A percentile compares a stretch with the other conserved stretches of the same genome.
Conservation (phyloP, 2,888 invertebrate species). For the Pristionchus maxplancki region DNA sequence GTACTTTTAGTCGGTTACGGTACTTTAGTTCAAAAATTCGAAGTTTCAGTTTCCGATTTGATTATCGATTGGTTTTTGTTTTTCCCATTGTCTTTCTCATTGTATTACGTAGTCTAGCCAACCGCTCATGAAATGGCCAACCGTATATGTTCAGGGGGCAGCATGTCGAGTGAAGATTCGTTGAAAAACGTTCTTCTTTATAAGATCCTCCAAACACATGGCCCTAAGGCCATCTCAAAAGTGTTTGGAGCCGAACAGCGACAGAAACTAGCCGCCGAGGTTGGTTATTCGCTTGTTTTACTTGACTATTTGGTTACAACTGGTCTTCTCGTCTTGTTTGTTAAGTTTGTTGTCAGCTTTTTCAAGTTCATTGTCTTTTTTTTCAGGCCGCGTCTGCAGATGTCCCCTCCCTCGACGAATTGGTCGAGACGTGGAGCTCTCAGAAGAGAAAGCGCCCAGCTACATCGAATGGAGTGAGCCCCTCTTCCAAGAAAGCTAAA, state of each 20-base stretch:
- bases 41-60: background rate
- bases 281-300: background rate
- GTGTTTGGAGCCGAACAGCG: slow-evolving; percentile 44
- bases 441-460: slow-evolving; percentile 56
- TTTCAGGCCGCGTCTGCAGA: slow-evolving; percentile 44
- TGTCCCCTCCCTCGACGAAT: slow-evolving; percentile 56
- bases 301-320: too few relatives aligned
- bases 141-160: background rate
- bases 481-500: slow-evolving; percentile 59
- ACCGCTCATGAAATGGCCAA: background rate
- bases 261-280: slow-evolving; percentile 44
- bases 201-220: slow-evolving; percentile 49
- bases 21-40: background rate
- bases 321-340: too few relatives aligned
- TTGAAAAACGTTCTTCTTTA: slow-evolving; percentile 41
- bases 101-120: background rate
- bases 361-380: background rate
- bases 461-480: slow-evolving; percentile 57
- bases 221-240: slow-evolving; percentile 39
- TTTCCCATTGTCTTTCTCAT: background rate
- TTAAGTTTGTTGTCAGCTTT: too few relatives aligned
- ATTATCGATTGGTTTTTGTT: background rate
- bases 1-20: too few relatives aligned
- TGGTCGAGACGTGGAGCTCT: slow-evolving; percentile 54
- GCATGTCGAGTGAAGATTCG: slow-evolving; percentile 37